A percentile compares a stretch with the other conserved stretches of the same genome.
These are phyloP conservation scores for Lordiphosa stackelbergi DNA, from an alignment of 1,140 invertebrate species.

Conservation along the genomic window DNA sequence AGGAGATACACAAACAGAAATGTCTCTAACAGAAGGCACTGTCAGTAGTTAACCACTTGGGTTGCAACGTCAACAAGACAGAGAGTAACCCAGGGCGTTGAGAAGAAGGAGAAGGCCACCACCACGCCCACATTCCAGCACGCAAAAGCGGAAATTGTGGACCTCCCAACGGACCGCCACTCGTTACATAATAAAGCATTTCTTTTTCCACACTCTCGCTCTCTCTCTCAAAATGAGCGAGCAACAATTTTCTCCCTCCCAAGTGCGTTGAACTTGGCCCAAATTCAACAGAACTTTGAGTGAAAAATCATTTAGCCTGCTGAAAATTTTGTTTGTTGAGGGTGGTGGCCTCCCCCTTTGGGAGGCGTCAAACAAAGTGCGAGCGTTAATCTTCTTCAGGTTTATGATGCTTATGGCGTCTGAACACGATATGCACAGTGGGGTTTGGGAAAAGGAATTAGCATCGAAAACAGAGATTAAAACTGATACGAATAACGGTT, in stretches of 20 bases:
- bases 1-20: slow-evolving; percentile 1
- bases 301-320: slow-evolving; percentile 20
- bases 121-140: slow-evolving; percentile 55
- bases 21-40: slow-evolving; percentile 17
- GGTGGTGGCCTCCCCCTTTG: slow-evolving; percentile 4
- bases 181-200: slow-evolving; percentile 49
- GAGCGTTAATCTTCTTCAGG: slow-evolving; percentile 53
- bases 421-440: slow-evolving; percentile 32
- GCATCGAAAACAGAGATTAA: too few relatives aligned
- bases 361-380: slow-evolving; percentile 44
- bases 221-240: slow-evolving; percentile 12
- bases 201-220: slow-evolving; percentile 5
- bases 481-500: too few relatives aligned
- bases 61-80: slow-evolving; percentile 22
- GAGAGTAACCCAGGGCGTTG: slow-evolving; percentile 3
- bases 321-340: slow-evolving; percentile 12
- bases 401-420: slow-evolving; percentile 29
- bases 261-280: slow-evolving; percentile 61
- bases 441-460: not conserved
- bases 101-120: slow-evolving; percentile 8
- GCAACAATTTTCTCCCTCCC: slow-evolving; percentile 11
- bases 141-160: slow-evolving; percentile 39
- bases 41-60: slow-evolving; percentile 50
- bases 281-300: slow-evolving; percentile 47
- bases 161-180: slow-evolving; percentile 7